Evolutionary conservation across 2,797 vertebrate species (phyloP).

Genomic region (Gymnopithys bicolor): DNA sequence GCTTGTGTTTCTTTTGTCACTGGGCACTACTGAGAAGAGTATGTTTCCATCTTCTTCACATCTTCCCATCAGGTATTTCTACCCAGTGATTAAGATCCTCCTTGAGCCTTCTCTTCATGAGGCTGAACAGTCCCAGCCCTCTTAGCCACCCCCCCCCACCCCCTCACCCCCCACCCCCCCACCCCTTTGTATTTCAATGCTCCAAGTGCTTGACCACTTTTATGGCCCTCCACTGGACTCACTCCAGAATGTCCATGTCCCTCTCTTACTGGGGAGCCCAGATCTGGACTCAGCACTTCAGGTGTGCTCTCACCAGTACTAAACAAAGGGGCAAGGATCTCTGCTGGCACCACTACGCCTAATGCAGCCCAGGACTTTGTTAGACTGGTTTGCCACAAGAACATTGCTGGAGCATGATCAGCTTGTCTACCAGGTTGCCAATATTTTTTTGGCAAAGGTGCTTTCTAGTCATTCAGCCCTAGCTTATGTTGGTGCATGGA

Average conservation of each 20-base stretch:
- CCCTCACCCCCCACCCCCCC: too few relatives aligned
- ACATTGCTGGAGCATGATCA: not conserved
- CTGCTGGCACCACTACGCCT: not conserved
- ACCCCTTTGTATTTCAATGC: not conserved
- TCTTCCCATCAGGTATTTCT: not conserved
- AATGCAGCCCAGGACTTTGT: not conserved
- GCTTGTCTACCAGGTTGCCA: not conserved
- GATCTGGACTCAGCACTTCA: not conserved
- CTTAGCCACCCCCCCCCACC: not conserved
- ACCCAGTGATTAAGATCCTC: not conserved
- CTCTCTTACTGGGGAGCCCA: not conserved
- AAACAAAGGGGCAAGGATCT: not conserved
- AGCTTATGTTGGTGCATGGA: not conserved
- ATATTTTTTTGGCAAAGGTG: not conserved
- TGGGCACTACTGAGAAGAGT: not conserved
- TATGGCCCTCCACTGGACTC: not conserved
- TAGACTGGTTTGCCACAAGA: not conserved
- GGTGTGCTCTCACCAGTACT: not conserved
- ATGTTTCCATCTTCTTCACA: not conserved
- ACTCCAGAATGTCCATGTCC: not conserved
- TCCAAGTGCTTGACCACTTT: not conserved
- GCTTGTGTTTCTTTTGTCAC: not conserved
- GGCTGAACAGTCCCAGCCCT: not conserved
- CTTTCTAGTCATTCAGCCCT: not conserved
- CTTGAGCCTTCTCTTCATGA: not conserved